phyloP scores from a whole-genome alignment of 2,888 invertebrate genomes.

The Malachius bipustulatus region DNA sequence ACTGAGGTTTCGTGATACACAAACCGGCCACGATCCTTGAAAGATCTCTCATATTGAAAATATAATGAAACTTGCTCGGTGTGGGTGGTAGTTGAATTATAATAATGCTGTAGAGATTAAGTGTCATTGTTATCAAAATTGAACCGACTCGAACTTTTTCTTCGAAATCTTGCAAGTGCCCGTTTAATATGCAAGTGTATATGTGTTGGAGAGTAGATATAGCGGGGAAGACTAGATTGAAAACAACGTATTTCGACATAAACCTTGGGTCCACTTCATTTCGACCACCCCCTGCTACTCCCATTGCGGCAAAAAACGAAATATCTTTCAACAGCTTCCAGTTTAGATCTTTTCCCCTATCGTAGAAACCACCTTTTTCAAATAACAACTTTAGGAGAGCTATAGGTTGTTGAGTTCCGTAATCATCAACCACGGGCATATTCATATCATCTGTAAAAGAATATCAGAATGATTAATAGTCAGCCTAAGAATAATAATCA shows the following conservation, averaged over 20 bases:
- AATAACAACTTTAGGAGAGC: constrained; percentile 83
- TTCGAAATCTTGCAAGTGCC: constrained; percentile 62
- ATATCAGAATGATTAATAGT: neutral
- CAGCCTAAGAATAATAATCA: no score
- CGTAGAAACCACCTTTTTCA: constrained; percentile 80
- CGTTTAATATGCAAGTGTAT: constrained; percentile 67
- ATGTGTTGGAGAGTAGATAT: constrained; percentile 67
- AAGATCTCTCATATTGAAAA: constrained; percentile 84
- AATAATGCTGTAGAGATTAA: constrained; percentile 70
- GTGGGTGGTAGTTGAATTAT: constrained; percentile 75
- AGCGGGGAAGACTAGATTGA: constrained; percentile 76
- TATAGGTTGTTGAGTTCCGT: constrained; percentile 90
- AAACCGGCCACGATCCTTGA: constrained; percentile 71
- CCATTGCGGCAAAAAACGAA: constrained; percentile 73
- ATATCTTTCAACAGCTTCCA: constrained; percentile 83
- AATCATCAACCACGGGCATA: constrained; percentile 80
- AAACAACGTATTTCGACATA: constrained; percentile 79
- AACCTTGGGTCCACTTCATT: constrained; percentile 87
- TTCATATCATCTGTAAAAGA: constrained; percentile 70
- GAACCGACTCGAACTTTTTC: constrained; percentile 54
- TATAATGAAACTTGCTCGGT: constrained; percentile 88
- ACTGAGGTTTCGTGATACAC: constrained; percentile 59
- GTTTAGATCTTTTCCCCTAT: constrained; percentile 75
- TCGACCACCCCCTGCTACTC: constrained; percentile 77
- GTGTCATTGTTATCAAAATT: constrained; percentile 62